A percentile compares a stretch with the other conserved stretches of the same genome.
Evolutionary conservation across 2,113 vertebrate species (phyloP).

Genomic region (Sterna hirundo): DNA sequence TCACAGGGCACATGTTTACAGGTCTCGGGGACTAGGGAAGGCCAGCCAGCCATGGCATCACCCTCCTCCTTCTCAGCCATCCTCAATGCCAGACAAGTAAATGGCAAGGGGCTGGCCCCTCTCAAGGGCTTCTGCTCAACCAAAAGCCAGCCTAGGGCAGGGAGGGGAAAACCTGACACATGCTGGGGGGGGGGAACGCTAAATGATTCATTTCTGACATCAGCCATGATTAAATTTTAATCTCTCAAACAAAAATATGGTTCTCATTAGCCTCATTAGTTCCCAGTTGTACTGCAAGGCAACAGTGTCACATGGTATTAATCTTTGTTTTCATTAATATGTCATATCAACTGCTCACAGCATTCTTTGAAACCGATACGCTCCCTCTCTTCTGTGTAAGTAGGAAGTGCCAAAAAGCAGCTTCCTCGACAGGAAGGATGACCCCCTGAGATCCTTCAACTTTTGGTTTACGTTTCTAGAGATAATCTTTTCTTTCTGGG

Average conservation of each 20-base stretch:
- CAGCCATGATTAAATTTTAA: not conserved
- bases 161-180: not conserved
- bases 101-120: not conserved
- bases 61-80: not conserved
- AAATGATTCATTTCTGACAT: slow-evolving; percentile 26
- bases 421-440: slow-evolving; percentile 76
- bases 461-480: slow-evolving; percentile 33
- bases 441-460: slow-evolving; percentile 56
- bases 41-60: accelerated
- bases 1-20: not conserved
- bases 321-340: slow-evolving; percentile 54
- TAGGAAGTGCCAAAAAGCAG: slow-evolving; percentile 58
- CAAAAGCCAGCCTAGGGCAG: not conserved
- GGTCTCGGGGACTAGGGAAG: not conserved
- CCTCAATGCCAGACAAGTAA: accelerated
- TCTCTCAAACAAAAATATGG: not conserved
- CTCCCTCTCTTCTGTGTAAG: not conserved
- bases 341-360: slow-evolving; percentile 20
- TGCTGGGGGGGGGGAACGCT: not conserved
- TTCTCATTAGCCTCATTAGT: slow-evolving; percentile 49
- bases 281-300: slow-evolving; percentile 40
- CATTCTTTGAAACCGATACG: slow-evolving; percentile 67
- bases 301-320: slow-evolving; percentile 59
- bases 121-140: not conserved
- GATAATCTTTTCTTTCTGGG: slow-evolving; percentile 52